Percentiles rank a stretch among this genome's conserved stretches.
Conservation (phyloP, 2,113 vertebrate genomes). For the Atrichornis clamosus region DNA sequence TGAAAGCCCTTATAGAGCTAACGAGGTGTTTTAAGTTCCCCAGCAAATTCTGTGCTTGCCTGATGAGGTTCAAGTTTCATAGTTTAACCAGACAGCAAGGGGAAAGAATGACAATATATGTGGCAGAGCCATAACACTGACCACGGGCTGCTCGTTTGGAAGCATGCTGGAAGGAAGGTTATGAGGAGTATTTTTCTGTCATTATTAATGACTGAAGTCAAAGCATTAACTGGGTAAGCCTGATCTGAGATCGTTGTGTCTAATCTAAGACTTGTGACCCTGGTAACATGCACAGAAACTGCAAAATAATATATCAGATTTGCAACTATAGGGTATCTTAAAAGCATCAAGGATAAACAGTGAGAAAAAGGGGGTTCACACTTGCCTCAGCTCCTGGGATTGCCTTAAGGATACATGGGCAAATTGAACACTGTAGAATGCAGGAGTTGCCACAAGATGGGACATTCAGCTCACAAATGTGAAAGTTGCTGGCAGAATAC, state of each 20-base stretch:
- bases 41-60: slow-evolving; percentile 56
- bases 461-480: slow-evolving; percentile 45
- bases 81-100: slow-evolving; percentile 60
- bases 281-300: slow-evolving; percentile 35
- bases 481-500: slow-evolving; percentile 2
- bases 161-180: slow-evolving; percentile 59
- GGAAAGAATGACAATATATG: slow-evolving; percentile 63
- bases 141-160: slow-evolving; percentile 35
- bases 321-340: not conserved
- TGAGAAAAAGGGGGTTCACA: not conserved
- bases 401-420: not conserved
- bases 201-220: slow-evolving; percentile 58
- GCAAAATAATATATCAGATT: not conserved
- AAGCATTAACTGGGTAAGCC: slow-evolving; percentile 57
- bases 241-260: slow-evolving; percentile 11
- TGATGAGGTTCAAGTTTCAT: slow-evolving; percentile 64
- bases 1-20: slow-evolving; percentile 63
- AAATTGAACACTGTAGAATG: slow-evolving; percentile 31
- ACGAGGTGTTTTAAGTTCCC: slow-evolving; percentile 66
- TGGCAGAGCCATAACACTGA: slow-evolving; percentile 3
- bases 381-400: not conserved
- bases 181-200: slow-evolving; percentile 41
- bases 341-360: not conserved
- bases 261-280: slow-evolving; percentile 10
- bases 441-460: slow-evolving; percentile 55